Evolutionary conservation across 2,797 vertebrate genomes (phyloP).

Genomic region (Danionella dracula): DNA sequence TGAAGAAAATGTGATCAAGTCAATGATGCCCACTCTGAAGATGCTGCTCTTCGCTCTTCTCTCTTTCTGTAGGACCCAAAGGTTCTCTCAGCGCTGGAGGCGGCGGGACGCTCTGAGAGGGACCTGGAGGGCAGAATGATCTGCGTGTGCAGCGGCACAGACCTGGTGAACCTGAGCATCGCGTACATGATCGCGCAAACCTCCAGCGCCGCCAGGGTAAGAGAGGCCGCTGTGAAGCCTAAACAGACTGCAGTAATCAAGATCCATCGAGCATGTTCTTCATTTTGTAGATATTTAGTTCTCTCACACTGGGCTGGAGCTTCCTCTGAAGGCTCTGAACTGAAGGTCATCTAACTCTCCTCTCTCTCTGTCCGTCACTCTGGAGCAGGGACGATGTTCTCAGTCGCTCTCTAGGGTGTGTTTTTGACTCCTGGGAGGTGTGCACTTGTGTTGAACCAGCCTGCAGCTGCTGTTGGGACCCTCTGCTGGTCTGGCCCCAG

Average conservation of each 20-base stretch:
- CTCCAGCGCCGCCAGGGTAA: conserved; percentile 86
- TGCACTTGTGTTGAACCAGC: conserved; percentile 7
- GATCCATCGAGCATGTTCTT: no score
- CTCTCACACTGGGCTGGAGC: no score
- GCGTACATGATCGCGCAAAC: conserved; percentile 92
- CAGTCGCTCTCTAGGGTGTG: background rate
- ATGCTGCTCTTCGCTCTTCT: background rate
- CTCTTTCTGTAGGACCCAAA: conserved; percentile 81
- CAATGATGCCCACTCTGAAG: no score
- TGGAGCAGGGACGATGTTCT: background rate
- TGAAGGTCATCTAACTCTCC: no score
- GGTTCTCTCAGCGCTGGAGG: conserved; percentile 85
- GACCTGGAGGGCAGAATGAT: conserved; percentile 89
- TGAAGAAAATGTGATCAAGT: no score
- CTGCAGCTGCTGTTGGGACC: background rate
- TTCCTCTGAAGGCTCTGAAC: no score
- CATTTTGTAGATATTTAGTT: no score
- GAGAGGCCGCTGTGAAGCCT: no score
- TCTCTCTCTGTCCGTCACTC: no score
- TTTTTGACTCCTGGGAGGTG: background rate
- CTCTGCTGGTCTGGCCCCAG: background rate
- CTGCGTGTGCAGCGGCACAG: conserved; percentile 91
- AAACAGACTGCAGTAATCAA: no score
- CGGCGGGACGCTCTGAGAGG: conserved; percentile 81
- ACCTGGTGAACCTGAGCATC: conserved; percentile 95